Evolutionary conservation across 1,140 invertebrate species (phyloP), one percentile per base, ranked within the genome.

Genomic region (Scaptomyza pallida): DNA sequence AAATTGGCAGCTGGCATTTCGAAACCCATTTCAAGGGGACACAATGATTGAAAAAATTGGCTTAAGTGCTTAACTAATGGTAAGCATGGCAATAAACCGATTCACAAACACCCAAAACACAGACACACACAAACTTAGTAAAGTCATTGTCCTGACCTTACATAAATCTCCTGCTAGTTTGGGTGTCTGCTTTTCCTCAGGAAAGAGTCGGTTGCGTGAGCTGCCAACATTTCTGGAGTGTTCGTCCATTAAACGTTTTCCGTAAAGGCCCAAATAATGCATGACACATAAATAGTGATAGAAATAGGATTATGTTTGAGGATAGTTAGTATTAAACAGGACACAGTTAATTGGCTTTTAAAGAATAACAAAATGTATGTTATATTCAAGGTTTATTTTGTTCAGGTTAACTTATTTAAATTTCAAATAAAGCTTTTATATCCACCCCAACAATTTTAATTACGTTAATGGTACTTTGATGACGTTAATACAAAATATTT

Each of bases 31-130:
- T 69, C 44, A 43, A 45, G 64, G 13, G 44, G 19, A 47, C 17
- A 8, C 23, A 81, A 16, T 80, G 68, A 80, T 85, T 85, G 80
- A 75, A 80, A 67, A 85, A 64, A 70, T 61, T 77, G 67, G 70
- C 73, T 80, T 48, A 78, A 88, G 61, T 64, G 57, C 74, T 85
- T 77, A 77, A 74, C 65, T 63, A 60, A 56, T 48, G 69, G 77
- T 79, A 69, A 74, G 65, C 77, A 74, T 48, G 78, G 70, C 82
- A 67, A 75, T 75, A 88, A 88, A 73, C 75, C 43, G 51, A 61
- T 44, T 47, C 44, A 30, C 48, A 69, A 67, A 73, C 62, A 50
- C 19, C 13, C 9, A n/a, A n/a, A n/a, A n/a, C n/a, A 21, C 41
- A 40, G 62, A 44, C 35, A 19, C 43, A 51, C 8, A 30, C 13